Conservation (phyloP, 2,797 vertebrate genomes). For the Sebastes reedi region DNA sequence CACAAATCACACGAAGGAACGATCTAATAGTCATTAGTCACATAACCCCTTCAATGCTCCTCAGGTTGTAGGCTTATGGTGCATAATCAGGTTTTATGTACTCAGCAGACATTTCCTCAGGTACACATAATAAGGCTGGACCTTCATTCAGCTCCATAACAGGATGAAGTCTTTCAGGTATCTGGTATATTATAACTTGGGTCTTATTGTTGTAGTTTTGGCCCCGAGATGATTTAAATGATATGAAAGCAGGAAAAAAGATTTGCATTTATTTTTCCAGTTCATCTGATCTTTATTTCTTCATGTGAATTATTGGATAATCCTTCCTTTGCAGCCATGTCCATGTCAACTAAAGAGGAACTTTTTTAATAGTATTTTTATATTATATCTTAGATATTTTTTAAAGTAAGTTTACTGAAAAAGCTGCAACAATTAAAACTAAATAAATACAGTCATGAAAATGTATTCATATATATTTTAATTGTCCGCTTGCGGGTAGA, state of each 20-base stretch:
- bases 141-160: not conserved
- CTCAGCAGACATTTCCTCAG: not conserved
- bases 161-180: not conserved
- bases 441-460: not conserved
- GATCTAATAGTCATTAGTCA: slow-evolving; percentile 31
- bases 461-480: not conserved
- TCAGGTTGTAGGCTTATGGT: not conserved
- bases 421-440: not conserved
- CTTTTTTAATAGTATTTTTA: too few species aligned
- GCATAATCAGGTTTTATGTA: not conserved
- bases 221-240: not conserved
- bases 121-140: not conserved
- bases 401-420: not conserved
- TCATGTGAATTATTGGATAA: not conserved
- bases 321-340: not conserved
- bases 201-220: not conserved
- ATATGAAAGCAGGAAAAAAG: not conserved
- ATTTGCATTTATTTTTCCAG: too few species aligned
- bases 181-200: not conserved
- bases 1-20: slow-evolving; percentile 19
- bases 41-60: slow-evolving; percentile 2
- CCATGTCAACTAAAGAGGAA: too few species aligned
- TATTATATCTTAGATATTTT: too few species aligned
- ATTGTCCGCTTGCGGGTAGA: not conserved
- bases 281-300: not conserved